Conservation (phyloP, 2,888 invertebrate genomes). For the Drosophila kuntzei region DNA sequence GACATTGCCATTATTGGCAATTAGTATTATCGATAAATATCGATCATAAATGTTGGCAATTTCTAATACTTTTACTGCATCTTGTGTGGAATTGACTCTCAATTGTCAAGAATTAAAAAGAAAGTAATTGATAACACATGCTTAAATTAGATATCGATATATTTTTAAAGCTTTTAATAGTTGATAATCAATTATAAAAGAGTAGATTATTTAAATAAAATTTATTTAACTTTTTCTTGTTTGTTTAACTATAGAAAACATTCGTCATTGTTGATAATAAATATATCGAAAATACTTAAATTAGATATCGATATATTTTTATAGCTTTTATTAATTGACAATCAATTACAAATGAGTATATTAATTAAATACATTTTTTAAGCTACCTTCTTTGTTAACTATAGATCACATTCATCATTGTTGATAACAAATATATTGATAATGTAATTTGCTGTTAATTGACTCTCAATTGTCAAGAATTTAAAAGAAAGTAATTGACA, state of each 20-base stretch:
- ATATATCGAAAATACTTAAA: no score
- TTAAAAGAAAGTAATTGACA: not conserved
- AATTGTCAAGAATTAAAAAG: no score
- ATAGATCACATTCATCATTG: no score
- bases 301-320: not conserved
- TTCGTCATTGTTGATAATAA: no score
- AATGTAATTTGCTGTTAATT: not conserved
- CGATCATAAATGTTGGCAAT: not conserved
- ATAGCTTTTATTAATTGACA: not conserved
- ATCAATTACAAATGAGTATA: not conserved
- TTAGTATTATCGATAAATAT: not conserved
- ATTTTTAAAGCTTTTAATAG: not conserved
- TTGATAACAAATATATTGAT: no score
- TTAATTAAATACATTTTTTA: no score
- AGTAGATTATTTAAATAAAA: not conserved
- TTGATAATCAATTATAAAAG: not conserved
- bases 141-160: not conserved
- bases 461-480: not conserved
- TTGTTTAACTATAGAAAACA: no score
- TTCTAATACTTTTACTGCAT: not conserved
- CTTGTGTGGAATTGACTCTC: not conserved
- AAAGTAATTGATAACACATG: not conserved
- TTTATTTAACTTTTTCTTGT: not conserved
- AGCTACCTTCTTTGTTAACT: no score
- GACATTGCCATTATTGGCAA: not conserved